A percentile compares a stretch with the other conserved stretches of the same genome.
phyloP scores from a whole-genome alignment of 2,797 vertebrate genomes.

The Pempheris klunzingeri region DNA sequence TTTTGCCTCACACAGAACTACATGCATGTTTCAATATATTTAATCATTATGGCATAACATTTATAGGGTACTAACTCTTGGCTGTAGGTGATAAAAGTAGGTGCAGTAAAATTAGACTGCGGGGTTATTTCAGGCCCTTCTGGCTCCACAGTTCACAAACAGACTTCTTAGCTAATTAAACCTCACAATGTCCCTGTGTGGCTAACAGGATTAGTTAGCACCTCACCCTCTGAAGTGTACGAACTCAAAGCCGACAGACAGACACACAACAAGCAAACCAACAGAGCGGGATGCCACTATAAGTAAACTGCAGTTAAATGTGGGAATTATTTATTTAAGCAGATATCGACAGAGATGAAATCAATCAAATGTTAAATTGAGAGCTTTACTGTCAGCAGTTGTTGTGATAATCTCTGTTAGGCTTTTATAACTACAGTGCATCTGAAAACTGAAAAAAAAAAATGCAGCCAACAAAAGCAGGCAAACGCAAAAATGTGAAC shows the following conservation, averaged over 20 bases:
- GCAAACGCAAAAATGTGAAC: neutral
- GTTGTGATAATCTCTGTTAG: conserved; percentile 16
- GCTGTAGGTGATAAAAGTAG: neutral
- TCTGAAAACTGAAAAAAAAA: neutral
- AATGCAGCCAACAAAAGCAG: conserved; percentile 4
- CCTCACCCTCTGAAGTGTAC: conserved; percentile 57
- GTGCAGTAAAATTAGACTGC: conserved; percentile 11
- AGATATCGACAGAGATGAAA: neutral
- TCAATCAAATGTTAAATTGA: neutral
- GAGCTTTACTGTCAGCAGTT: neutral
- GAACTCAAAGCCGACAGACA: neutral
- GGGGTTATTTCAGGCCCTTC: conserved; percentile 34
- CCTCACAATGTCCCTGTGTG: conserved; percentile 24
- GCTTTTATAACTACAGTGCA: conserved; percentile 5
- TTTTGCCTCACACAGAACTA: neutral
- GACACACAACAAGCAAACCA: neutral
- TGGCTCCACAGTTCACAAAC: conserved; percentile 25
- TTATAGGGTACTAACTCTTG: neutral
- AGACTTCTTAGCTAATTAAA: conserved; percentile 59
- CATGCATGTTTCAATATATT: neutral
- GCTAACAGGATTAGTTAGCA: conserved; percentile 72
- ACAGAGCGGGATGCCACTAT: neutral
- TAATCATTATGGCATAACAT: neutral
- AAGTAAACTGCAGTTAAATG: neutral
- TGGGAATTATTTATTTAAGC: conserved; percentile 40